Evolutionary conservation across 2,888 invertebrate genomes (phyloP).

Genomic region (Byasa hedistus): DNA sequence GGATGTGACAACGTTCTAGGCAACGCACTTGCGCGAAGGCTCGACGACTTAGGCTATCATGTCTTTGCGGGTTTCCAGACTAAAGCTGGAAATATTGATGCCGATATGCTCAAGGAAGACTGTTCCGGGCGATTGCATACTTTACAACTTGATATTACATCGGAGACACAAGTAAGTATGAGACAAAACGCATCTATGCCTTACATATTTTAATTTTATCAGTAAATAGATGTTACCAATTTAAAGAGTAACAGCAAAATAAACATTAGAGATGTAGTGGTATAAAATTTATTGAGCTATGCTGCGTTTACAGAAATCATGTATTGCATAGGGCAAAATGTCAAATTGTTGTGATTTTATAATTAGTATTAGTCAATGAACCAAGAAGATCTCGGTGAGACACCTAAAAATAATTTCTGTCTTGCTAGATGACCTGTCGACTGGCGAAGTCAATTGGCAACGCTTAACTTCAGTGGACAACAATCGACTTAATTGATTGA

Average conservation of each 20-base stretch:
- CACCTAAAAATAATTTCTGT: too few relatives aligned
- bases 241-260: too few relatives aligned
- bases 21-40: conserved; percentile 85
- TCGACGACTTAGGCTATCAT: conserved; percentile 91
- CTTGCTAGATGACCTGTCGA: neutral
- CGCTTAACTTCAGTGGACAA: neutral
- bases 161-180: conserved; percentile 82
- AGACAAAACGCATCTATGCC: neutral
- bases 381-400: too few relatives aligned
- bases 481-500: too few relatives aligned
- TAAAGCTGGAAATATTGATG: conserved; percentile 83
- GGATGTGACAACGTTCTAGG: conserved; percentile 90
- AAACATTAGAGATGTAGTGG: too few relatives aligned
- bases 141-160: conserved; percentile 89
- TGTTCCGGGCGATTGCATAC: conserved; percentile 87
- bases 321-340: too few relatives aligned
- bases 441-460: neutral
- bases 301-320: too few relatives aligned
- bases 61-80: conserved; percentile 92
- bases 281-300: too few relatives aligned
- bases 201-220: neutral
- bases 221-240: too few relatives aligned
- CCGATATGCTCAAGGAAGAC: conserved; percentile 87
- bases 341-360: too few relatives aligned
- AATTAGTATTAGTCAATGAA: too few relatives aligned